Conservation (phyloP, 2,797 vertebrate species). For the Buphagus erythrorhynchus region DNA sequence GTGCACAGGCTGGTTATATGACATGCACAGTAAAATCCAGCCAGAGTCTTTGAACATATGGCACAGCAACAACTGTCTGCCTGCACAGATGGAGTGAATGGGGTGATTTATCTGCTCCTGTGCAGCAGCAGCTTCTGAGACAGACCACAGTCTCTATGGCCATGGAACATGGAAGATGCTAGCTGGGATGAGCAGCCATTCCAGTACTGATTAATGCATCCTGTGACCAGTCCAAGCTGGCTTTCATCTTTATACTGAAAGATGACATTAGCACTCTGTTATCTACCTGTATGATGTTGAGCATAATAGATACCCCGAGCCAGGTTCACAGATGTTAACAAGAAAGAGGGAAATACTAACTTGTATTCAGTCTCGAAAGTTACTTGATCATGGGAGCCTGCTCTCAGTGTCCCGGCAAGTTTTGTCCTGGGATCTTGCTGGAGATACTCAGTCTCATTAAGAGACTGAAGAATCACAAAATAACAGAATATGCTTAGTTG, state of each 20-base stretch:
- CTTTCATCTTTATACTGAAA: background rate
- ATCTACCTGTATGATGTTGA: background rate
- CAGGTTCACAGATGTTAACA: background rate
- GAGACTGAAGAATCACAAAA: background rate
- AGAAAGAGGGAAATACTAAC: background rate
- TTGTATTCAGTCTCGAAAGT: background rate
- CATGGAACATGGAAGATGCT: background rate
- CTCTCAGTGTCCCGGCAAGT: background rate
- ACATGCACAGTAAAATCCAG: background rate
- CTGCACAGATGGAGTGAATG: conserved; percentile 7
- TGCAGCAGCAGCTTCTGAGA: background rate
- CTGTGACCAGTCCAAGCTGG: background rate
- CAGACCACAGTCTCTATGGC: background rate
- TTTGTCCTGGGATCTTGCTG: background rate
- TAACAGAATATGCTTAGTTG: background rate
- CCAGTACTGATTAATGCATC: background rate
- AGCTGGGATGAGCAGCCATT: background rate
- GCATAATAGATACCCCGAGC: background rate
- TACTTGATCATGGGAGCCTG: background rate
- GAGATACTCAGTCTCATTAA: background rate
- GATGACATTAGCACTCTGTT: background rate
- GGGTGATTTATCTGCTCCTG: conserved; percentile 16
- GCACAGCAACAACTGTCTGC: conserved; percentile 9
- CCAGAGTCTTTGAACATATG: conserved; percentile 9
- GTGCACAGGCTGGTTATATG: background rate